Percentiles rank a stretch among this genome's conserved stretches.
Evolutionary conservation across 2,888 invertebrate genomes (phyloP).

Genomic region (Cenopis cana): DNA sequence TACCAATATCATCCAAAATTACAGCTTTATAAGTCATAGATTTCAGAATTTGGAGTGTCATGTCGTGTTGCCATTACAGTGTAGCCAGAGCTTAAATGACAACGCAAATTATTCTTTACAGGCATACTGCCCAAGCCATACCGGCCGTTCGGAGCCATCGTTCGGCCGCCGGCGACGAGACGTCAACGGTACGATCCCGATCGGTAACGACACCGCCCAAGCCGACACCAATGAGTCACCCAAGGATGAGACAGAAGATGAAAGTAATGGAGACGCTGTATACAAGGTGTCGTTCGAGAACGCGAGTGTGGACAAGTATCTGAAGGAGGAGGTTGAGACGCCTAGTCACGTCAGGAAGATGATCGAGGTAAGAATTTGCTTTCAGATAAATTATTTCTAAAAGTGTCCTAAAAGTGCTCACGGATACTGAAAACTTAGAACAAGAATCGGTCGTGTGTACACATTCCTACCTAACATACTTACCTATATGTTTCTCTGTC

Average conservation of each 20-base stretch:
- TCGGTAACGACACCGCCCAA: conserved; percentile 64
- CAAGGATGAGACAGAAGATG: conserved; percentile 46
- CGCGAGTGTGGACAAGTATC: conserved; percentile 73
- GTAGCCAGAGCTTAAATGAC: no score
- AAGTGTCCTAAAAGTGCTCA: no score
- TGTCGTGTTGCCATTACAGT: no score
- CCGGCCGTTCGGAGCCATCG: conserved; percentile 93
- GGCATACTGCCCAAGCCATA: conserved; percentile 93
- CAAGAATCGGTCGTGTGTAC: no score
- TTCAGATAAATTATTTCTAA: no score
- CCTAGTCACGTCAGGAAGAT: conserved; percentile 94
- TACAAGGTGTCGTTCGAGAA: conserved; percentile 76
- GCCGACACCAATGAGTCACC: conserved; percentile 56
- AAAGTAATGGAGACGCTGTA: conserved; percentile 57
- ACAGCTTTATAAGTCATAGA: no score
- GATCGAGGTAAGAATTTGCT: conserved; percentile 88
- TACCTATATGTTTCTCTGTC: no score
- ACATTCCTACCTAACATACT: no score
- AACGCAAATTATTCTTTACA: conserved; percentile 51
- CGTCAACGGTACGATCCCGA: conserved; percentile 69
- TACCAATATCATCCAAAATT: no score
- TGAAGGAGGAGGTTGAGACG: conserved; percentile 83
- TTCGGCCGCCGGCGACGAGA: conserved; percentile 90
- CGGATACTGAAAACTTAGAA: no score
- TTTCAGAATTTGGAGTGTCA: no score